These are phyloP conservation scores for Boulengeromyrus knoepffleri DNA, from an alignment of 2,113 vertebrate genomes.

Conservation along the genomic window DNA sequence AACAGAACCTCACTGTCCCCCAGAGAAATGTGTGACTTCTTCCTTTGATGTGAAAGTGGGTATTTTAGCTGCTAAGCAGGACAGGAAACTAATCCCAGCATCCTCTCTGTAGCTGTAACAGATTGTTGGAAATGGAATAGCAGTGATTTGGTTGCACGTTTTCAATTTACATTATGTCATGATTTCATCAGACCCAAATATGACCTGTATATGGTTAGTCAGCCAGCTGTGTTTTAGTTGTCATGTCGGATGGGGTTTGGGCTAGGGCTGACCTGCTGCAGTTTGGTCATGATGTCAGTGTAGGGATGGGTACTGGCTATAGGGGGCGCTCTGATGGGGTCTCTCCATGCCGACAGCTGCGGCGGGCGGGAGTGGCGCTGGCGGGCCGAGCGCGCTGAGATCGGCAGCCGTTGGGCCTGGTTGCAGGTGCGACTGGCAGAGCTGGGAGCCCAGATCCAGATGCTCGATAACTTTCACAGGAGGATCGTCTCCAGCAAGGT, in stretches of 20 bases:
- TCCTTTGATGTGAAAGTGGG: neutral
- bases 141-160: neutral
- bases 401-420: slow-evolving; percentile 90
- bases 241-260: neutral
- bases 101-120: neutral
- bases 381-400: slow-evolving; percentile 76
- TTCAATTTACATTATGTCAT: neutral
- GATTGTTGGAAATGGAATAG: neutral
- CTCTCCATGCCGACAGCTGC: slow-evolving; percentile 37
- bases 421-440: slow-evolving; percentile 81
- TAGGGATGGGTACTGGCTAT: neutral
- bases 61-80: neutral
- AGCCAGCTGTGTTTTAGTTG: neutral
- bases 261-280: neutral
- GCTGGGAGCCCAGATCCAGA: slow-evolving; percentile 78
- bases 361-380: slow-evolving; percentile 72
- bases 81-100: neutral
- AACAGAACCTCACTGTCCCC: neutral
- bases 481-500: slow-evolving; percentile 81
- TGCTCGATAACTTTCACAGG: slow-evolving; percentile 71
- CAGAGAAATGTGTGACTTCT: neutral
- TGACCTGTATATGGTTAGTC: neutral
- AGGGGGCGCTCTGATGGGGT: neutral
- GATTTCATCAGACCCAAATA: neutral
- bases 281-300: neutral